Evolutionary conservation across 2,888 invertebrate species (phyloP).

Genomic region (Abrostola triplasia): DNA sequence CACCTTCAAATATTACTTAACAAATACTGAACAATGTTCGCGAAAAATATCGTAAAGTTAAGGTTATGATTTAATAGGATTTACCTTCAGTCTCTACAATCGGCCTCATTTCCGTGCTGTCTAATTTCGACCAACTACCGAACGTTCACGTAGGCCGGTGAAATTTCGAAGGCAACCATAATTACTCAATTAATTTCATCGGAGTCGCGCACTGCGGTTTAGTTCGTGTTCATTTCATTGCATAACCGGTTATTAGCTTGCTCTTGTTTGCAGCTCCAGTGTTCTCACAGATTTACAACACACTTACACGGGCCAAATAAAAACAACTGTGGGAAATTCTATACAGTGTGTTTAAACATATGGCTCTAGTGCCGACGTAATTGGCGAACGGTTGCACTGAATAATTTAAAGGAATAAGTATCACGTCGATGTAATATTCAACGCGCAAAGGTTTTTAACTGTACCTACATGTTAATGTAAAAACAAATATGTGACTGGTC

Average conservation of each 20-base stretch:
- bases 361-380: slow-evolving; percentile 57
- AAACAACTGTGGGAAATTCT: slow-evolving; percentile 78
- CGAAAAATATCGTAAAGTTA: slow-evolving; percentile 22
- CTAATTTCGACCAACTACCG: slow-evolving; percentile 52
- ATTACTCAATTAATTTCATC: slow-evolving; percentile 76
- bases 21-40: slow-evolving; percentile 16
- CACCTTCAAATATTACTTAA: slow-evolving; percentile 18
- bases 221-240: slow-evolving; percentile 71
- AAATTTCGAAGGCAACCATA: slow-evolving; percentile 68
- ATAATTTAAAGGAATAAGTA: slow-evolving; percentile 50
- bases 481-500: slow-evolving; percentile 25
- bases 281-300: slow-evolving; percentile 77
- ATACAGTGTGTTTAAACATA: slow-evolving; percentile 63
- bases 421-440: slow-evolving; percentile 41
- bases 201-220: slow-evolving; percentile 60
- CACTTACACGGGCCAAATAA: slow-evolving; percentile 63
- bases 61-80: slow-evolving; percentile 30
- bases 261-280: slow-evolving; percentile 73
- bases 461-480: slow-evolving; percentile 8
- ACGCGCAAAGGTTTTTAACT: slow-evolving; percentile 32
- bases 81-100: slow-evolving; percentile 28
- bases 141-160: slow-evolving; percentile 46
- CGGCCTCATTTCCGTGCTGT: slow-evolving; percentile 60
- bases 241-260: slow-evolving; percentile 78
- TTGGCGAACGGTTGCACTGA: slow-evolving; percentile 57